phyloP scores from a whole-genome alignment of 2,797 vertebrate genomes.

The Lindbergichthys nudifrons region DNA sequence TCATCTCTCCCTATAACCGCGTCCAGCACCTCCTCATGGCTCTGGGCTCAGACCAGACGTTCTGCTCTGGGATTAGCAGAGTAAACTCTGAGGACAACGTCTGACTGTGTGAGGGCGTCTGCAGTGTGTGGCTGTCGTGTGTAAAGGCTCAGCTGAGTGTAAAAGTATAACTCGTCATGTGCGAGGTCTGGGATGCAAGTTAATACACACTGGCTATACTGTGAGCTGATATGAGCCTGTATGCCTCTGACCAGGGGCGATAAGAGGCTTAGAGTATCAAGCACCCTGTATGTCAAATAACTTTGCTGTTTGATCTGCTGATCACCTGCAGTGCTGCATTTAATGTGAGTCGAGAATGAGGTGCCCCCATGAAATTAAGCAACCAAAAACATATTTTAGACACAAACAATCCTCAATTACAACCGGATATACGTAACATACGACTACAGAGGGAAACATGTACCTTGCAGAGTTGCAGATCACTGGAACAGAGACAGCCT shows the following conservation, averaged over 20 bases:
- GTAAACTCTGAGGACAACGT: conserved; percentile 43
- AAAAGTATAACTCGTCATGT: conserved; percentile 41
- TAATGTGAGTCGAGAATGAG: conserved; percentile 20
- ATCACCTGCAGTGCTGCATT: conserved; percentile 27
- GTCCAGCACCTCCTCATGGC: neutral
- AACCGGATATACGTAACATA: neutral
- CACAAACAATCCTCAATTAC: neutral
- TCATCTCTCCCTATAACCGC: neutral
- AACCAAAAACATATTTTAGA: neutral
- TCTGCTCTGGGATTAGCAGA: conserved; percentile 43
- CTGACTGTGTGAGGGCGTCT: conserved; percentile 37
- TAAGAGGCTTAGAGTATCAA: conserved; percentile 70
- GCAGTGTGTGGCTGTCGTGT: conserved; percentile 52
- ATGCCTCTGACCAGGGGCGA: conserved; percentile 31
- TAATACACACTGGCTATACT: conserved; percentile 32
- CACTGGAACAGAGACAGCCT: neutral
- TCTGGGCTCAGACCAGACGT: conserved; percentile 17
- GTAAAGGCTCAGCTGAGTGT: conserved; percentile 38
- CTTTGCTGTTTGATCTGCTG: conserved; percentile 37
- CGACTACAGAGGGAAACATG: neutral
- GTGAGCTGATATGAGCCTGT: conserved; percentile 43
- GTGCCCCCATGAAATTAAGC: neutral
- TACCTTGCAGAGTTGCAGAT: conserved; percentile 17
- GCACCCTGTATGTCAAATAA: conserved; percentile 25
- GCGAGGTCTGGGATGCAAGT: conserved; percentile 52